phyloP scores from a whole-genome alignment of 2,888 invertebrate genomes.

The Parnassius glacialis region DNA sequence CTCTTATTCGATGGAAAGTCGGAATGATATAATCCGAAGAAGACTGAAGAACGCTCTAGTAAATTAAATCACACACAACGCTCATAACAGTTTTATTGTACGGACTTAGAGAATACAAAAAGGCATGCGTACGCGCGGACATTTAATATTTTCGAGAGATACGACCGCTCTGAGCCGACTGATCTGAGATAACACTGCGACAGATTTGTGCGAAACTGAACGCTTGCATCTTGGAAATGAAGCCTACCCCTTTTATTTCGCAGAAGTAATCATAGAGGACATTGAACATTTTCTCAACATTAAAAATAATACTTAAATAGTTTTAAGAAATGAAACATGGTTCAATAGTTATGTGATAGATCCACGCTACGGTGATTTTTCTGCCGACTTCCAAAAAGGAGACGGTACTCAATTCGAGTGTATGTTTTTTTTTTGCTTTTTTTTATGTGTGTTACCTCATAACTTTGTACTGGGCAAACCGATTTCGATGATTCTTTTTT shows the following conservation, averaged over 20 bases:
- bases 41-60: neutral
- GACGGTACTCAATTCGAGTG: no score
- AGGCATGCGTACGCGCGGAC: conserved; percentile 35
- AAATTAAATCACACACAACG: conserved; percentile 20
- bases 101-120: conserved; percentile 40
- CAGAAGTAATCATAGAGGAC: conserved; percentile 10
- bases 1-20: neutral
- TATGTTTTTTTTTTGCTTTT: no score
- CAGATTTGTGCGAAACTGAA: conserved; percentile 44
- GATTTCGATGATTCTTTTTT: no score
- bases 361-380: no score
- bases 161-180: conserved; percentile 37
- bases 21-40: neutral
- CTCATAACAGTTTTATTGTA: conserved; percentile 35
- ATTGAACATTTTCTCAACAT: neutral
- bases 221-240: conserved; percentile 18
- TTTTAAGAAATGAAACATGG: no score
- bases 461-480: no score
- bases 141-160: conserved; percentile 48
- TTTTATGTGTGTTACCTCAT: no score
- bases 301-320: no score
- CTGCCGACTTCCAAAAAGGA: no score
- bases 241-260: conserved; percentile 2
- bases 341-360: no score
- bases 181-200: conserved; percentile 41